Percentiles rank a stretch among this genome's conserved stretches.
Evolutionary conservation across 1,140 invertebrate genomes (phyloP).

Genomic region (Drosophila orosa): DNA sequence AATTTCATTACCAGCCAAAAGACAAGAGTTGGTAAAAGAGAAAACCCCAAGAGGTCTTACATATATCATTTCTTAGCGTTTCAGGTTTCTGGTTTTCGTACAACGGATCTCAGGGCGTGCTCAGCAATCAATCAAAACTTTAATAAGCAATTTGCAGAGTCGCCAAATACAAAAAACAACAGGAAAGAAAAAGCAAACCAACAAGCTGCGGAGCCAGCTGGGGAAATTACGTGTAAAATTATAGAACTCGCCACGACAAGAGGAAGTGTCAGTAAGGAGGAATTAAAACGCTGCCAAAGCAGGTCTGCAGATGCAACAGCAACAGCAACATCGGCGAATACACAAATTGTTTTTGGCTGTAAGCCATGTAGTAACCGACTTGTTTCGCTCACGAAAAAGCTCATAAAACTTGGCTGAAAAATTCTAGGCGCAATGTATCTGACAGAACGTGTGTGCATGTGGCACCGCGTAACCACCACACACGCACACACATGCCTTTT

Average conservation of each 20-base stretch:
- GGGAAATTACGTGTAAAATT: constrained; percentile 50
- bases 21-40: constrained; percentile 26
- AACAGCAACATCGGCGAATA: constrained; percentile 17
- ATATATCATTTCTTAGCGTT: constrained; percentile 29
- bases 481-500: constrained; percentile 16
- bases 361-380: constrained; percentile 26
- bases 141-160: constrained; percentile 51
- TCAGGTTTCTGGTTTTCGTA: constrained; percentile 35
- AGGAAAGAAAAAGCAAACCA: constrained; percentile 7
- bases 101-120: constrained; percentile 45
- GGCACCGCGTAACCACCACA: constrained; percentile 29
- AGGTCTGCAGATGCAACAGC: constrained; percentile 33
- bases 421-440: constrained; percentile 49
- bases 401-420: constrained; percentile 45
- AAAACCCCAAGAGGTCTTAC: constrained; percentile 32
- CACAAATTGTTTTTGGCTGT: constrained; percentile 40
- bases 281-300: constrained; percentile 30
- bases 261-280: constrained; percentile 45
- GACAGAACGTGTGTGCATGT: constrained; percentile 50
- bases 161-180: constrained; percentile 14
- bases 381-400: constrained; percentile 35
- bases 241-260: constrained; percentile 23
- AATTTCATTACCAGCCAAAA: constrained; percentile 27
- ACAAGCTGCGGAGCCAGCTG: constrained; percentile 15
- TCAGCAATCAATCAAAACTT: constrained; percentile 50